Evolutionary conservation across 2,888 invertebrate species (phyloP).

Genomic region (Idaea aversata): DNA sequence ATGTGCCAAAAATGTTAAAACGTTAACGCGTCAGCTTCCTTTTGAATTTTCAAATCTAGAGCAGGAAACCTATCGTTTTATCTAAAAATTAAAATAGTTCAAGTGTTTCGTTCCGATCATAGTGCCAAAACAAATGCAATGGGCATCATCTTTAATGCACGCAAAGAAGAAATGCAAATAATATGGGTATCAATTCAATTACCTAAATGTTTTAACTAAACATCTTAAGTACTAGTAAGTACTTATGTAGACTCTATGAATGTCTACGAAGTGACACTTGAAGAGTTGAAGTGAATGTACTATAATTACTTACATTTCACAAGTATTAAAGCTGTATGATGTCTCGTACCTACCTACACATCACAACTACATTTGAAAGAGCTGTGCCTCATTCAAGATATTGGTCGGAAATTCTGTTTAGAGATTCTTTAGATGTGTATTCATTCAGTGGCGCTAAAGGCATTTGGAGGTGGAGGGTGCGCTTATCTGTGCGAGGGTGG

Average conservation of each 20-base stretch:
- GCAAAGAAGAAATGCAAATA: background rate
- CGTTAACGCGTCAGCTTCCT: constrained; percentile 31
- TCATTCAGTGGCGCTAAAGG: constrained; percentile 57
- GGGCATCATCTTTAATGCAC: background rate
- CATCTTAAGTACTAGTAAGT: background rate
- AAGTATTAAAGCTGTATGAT: constrained; percentile 36
- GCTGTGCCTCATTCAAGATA: constrained; percentile 47
- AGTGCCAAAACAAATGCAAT: background rate
- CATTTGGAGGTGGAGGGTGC: constrained; percentile 57
- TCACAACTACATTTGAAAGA: constrained; percentile 47
- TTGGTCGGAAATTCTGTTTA: constrained; percentile 49
- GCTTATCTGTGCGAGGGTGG: constrained; percentile 56
- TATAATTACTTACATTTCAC: constrained; percentile 20
- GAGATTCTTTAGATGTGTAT: constrained; percentile 45
- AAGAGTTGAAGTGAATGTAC: background rate
- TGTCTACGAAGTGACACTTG: background rate
- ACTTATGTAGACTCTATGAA: background rate
- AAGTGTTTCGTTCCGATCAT: background rate
- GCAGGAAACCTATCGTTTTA: background rate
- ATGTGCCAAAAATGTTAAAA: constrained; percentile 43
- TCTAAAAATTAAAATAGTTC: background rate
- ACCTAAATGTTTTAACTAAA: background rate
- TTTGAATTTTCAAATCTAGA: constrained; percentile 29
- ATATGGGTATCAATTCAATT: background rate
- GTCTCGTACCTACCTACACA: constrained; percentile 43